phyloP scores from a whole-genome alignment of 2,113 vertebrate species.

The Syrmaticus mikado region DNA sequence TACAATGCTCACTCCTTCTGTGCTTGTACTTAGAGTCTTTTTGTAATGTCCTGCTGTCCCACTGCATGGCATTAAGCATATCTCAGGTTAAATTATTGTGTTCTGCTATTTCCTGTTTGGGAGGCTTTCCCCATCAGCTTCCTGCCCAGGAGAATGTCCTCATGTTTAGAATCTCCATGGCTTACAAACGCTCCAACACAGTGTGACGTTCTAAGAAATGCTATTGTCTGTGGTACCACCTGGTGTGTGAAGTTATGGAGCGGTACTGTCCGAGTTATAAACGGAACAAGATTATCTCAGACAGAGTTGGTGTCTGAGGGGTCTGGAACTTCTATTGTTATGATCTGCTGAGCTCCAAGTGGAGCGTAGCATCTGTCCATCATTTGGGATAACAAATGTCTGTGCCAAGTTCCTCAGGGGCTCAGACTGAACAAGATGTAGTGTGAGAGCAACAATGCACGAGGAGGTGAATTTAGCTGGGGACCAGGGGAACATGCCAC shows the following conservation, averaged over 20 bases:
- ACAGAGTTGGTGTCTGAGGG: accelerated
- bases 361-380: neutral
- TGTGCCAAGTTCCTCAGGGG: neutral
- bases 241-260: neutral
- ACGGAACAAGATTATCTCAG: accelerated
- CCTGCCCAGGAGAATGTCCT: neutral
- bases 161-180: neutral
- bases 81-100: neutral
- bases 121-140: neutral
- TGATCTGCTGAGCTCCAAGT: neutral
- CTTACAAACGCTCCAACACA: neutral
- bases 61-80: neutral
- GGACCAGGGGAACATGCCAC: accelerated
- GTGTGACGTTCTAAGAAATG: neutral
- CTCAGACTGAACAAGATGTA: neutral
- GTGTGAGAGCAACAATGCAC: accelerated
- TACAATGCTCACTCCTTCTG: neutral
- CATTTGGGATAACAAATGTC: neutral
- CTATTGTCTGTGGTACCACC: neutral
- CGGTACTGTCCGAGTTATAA: neutral
- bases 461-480: neutral
- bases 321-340: neutral
- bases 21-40: neutral
- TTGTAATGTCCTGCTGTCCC: neutral
- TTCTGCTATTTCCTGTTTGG: conserved; percentile 34